Percentiles rank a stretch among this genome's conserved stretches.
Conservation (phyloP, 1,140 invertebrate species). For the Protaetia brevitarsis region DNA sequence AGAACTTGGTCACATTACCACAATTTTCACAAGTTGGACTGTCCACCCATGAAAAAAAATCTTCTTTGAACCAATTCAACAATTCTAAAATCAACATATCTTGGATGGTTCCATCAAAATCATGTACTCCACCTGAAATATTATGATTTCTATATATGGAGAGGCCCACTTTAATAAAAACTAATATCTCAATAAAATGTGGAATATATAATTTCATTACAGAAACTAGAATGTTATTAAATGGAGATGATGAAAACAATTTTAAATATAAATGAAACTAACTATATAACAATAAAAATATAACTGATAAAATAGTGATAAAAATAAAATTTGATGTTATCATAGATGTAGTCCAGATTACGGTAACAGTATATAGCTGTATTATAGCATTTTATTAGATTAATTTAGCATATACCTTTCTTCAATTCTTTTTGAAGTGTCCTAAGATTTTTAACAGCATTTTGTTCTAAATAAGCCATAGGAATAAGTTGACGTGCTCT, state of each 20-base stretch:
- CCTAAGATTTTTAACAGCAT: conserved; percentile 60
- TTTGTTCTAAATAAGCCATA: conserved; percentile 56
- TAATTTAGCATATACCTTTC: conserved; percentile 48
- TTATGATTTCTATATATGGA: conserved; percentile 25
- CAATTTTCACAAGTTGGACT: conserved; percentile 71
- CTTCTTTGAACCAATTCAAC: conserved; percentile 84
- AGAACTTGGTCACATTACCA: conserved; percentile 50
- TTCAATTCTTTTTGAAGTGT: conserved; percentile 59
- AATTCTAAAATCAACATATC: conserved; percentile 79
- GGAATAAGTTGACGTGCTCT: conserved; percentile 61
- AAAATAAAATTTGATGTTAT: not conserved
- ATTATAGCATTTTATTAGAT: not conserved
- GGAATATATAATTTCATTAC: not conserved
- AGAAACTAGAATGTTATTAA: not conserved
- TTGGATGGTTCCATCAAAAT: conserved; percentile 58
- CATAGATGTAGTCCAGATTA: not conserved
- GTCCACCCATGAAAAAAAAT: conserved; percentile 92
- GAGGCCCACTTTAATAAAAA: conserved; percentile 23
- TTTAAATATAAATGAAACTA: not conserved
- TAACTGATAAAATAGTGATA: not conserved
- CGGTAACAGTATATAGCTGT: not conserved
- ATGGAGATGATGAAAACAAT: not conserved
- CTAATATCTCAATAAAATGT: conserved; percentile 30
- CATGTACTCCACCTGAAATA: conserved; percentile 46
- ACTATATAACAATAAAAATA: not conserved